Evolutionary conservation across 2,113 vertebrate species (phyloP).

Genomic region (Forbesichthys agassizii): DNA sequence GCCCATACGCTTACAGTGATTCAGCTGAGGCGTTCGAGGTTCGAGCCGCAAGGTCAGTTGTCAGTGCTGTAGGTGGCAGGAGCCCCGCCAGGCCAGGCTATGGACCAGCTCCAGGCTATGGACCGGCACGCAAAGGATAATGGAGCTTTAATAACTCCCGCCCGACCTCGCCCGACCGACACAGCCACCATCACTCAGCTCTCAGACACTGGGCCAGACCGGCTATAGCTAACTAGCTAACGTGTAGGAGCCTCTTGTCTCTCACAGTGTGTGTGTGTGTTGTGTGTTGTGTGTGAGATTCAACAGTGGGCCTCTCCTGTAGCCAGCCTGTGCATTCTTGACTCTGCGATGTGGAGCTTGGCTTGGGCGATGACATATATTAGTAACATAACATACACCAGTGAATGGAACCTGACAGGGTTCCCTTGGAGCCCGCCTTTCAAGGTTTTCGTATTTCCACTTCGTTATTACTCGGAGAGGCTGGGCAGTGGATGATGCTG

Average conservation of each 20-base stretch:
- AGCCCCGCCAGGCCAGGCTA: constrained; percentile 17
- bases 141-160: constrained; percentile 41
- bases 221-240: constrained; percentile 52
- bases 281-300: constrained; percentile 13
- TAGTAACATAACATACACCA: constrained; percentile 73
- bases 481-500: constrained; percentile 47
- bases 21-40: constrained; percentile 42
- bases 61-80: constrained; percentile 51
- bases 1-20: constrained; percentile 54
- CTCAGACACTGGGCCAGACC: constrained; percentile 46
- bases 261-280: constrained; percentile 42
- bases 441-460: constrained; percentile 77
- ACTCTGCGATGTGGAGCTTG: constrained; percentile 73
- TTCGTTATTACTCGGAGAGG: constrained; percentile 57
- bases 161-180: constrained; percentile 50
- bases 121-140: constrained; percentile 34
- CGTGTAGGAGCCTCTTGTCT: constrained; percentile 33
- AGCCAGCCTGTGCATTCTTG: constrained; percentile 70
- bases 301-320: constrained; percentile 40
- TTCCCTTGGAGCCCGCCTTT: constrained; percentile 71
- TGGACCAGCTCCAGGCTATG: constrained; percentile 5
- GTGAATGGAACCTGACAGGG: constrained; percentile 77
- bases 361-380: constrained; percentile 76
- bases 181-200: constrained; percentile 64
- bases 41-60: constrained; percentile 47